Evolutionary conservation across 2,113 vertebrate species (phyloP).

Genomic region (Tenrec ecaudatus): DNA sequence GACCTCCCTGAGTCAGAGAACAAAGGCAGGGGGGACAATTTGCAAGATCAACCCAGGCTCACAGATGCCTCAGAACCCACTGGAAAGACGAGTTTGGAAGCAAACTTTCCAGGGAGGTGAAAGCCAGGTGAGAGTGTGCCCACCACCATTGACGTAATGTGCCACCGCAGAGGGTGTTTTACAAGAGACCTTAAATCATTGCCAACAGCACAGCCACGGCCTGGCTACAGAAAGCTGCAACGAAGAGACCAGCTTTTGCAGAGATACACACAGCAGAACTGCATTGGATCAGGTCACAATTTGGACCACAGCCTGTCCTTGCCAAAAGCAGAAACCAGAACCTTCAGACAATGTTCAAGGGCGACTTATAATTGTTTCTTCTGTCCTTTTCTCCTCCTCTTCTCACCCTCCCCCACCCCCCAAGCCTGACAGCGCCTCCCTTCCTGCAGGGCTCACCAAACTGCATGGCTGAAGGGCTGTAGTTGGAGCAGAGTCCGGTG

Average conservation of each 20-base stretch:
- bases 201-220: neutral
- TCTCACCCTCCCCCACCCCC: no score
- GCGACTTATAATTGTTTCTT: neutral
- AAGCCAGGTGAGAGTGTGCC: neutral
- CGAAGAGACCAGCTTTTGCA: neutral
- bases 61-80: slow-evolving; percentile 26
- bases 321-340: slow-evolving; percentile 44
- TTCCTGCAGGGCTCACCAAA: neutral
- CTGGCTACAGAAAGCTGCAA: neutral
- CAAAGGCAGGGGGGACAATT: neutral
- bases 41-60: neutral
- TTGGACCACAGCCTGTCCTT: neutral
- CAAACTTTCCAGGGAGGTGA: neutral
- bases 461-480: neutral
- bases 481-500: neutral
- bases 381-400: neutral
- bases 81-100: slow-evolving; percentile 6
- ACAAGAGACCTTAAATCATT: neutral
- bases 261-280: neutral
- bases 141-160: neutral
- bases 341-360: neutral
- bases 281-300: neutral
- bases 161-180: neutral
- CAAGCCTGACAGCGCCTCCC: neutral
- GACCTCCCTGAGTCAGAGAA: slow-evolving; percentile 43